Conservation (phyloP, 2,797 vertebrate species). For the Anguilla obscura region DNA sequence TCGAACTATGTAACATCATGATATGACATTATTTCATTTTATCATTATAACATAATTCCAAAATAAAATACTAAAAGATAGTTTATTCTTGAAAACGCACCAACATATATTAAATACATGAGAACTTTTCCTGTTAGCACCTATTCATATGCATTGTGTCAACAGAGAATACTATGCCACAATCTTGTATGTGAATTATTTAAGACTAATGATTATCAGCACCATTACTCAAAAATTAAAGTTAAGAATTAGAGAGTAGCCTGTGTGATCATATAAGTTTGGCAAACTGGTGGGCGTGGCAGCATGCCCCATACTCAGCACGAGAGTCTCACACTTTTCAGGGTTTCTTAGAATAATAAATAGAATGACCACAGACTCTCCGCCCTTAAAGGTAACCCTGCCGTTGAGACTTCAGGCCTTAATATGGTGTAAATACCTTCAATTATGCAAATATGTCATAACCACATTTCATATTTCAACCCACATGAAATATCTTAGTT, state of each 20-base stretch:
- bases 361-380: too few relatives aligned
- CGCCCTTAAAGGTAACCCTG: too few relatives aligned
- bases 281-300: too few relatives aligned
- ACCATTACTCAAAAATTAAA: neutral
- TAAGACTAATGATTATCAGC: neutral
- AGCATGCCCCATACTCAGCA: too few relatives aligned
- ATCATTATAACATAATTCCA: neutral
- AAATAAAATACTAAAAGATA: neutral
- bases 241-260: neutral
- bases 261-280: neutral
- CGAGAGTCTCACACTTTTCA: too few relatives aligned
- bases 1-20: neutral
- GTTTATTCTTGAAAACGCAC: neutral
- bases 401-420: too few relatives aligned
- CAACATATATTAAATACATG: neutral
- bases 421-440: too few relatives aligned
- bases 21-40: neutral
- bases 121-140: neutral
- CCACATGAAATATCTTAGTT: too few relatives aligned
- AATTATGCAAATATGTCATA: too few relatives aligned
- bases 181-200: neutral
- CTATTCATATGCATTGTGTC: neutral
- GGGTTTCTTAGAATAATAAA: too few relatives aligned
- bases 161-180: neutral
- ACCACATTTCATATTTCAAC: too few relatives aligned